These are phyloP conservation scores for Luffia ferchaultella DNA, from an alignment of 2,888 invertebrate genomes.

Conservation along the genomic window DNA sequence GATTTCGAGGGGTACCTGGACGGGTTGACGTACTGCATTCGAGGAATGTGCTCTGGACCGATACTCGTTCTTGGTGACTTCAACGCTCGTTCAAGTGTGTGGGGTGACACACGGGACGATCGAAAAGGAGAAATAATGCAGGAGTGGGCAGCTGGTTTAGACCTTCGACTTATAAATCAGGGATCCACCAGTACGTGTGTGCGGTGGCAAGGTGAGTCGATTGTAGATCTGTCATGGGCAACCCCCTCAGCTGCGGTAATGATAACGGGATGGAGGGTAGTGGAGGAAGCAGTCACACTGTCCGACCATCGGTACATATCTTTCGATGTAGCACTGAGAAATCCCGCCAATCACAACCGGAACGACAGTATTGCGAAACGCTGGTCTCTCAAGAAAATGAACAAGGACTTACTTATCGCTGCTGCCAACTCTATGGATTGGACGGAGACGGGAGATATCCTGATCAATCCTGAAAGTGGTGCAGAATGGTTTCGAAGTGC, in stretches of 20 bases:
- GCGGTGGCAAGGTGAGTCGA: constrained; percentile 15
- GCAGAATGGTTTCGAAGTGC: too few relatives aligned
- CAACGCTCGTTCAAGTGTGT: background rate
- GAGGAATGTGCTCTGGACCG: constrained; percentile 8
- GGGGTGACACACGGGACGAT: constrained; percentile 8
- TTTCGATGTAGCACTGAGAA: background rate
- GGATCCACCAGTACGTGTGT: constrained; percentile 16
- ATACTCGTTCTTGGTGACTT: constrained; percentile 15
- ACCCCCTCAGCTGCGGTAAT: constrained; percentile 7
- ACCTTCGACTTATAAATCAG: constrained; percentile 9
- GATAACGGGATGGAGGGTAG: constrained; percentile 10
- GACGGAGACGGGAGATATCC: too few relatives aligned
- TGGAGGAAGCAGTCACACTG: constrained; percentile 11
- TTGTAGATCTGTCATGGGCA: constrained; percentile 14
- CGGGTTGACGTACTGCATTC: background rate
- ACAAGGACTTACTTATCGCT: background rate
- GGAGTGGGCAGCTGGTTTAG: constrained; percentile 11
- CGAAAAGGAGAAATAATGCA: constrained; percentile 11
- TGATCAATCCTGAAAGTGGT: too few relatives aligned
- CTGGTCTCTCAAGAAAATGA: background rate
- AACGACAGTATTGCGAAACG: background rate
- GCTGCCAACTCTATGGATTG: too few relatives aligned
- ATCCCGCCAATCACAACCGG: background rate
- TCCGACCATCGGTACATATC: constrained; percentile 11
- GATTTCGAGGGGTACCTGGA: background rate